Conservation (phyloP, 1,140 invertebrate genomes). For the Scaptomyza pallida region DNA sequence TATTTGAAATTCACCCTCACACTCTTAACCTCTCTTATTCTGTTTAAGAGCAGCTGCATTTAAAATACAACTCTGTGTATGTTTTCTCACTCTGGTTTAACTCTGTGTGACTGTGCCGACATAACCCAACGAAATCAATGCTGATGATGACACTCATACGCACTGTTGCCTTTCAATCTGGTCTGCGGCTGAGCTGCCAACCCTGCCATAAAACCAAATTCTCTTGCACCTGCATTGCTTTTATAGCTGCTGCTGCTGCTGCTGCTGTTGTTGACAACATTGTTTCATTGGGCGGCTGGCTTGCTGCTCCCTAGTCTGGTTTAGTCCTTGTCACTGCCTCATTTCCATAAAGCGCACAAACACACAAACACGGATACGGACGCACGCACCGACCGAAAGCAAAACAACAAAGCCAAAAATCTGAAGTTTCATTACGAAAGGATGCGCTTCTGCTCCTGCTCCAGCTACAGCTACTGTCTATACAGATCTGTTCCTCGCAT, state of each 20-base stretch:
- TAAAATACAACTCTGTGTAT: slow-evolving; percentile 14
- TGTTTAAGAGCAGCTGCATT: no score
- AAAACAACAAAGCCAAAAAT: slow-evolving; percentile 65
- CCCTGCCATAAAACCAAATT: not conserved
- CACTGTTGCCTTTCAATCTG: slow-evolving; percentile 74
- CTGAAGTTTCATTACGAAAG: slow-evolving; percentile 76
- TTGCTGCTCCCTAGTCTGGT: slow-evolving; percentile 8
- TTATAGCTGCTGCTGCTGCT: slow-evolving; percentile 18
- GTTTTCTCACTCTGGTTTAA: not conserved
- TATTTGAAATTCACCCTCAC: not conserved
- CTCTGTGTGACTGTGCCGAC: not conserved
- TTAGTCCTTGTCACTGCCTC: slow-evolving; percentile 49
- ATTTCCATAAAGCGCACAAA: slow-evolving; percentile 72
- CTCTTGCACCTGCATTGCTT: slow-evolving; percentile 10
- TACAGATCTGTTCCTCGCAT: slow-evolving; percentile 17
- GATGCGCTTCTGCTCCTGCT: slow-evolving; percentile 23
- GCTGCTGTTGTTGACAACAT: slow-evolving; percentile 73
- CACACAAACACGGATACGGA: not conserved
- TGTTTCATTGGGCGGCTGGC: slow-evolving; percentile 51
- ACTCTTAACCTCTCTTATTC: no score
- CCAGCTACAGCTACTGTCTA: no score
- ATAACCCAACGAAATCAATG: slow-evolving; percentile 56
- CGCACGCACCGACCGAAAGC: not conserved
- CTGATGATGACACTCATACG: slow-evolving; percentile 79
- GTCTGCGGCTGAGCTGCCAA: slow-evolving; percentile 5